phyloP scores from a whole-genome alignment of 2,888 invertebrate genomes.

The Steinernema carpocapsae region DNA sequence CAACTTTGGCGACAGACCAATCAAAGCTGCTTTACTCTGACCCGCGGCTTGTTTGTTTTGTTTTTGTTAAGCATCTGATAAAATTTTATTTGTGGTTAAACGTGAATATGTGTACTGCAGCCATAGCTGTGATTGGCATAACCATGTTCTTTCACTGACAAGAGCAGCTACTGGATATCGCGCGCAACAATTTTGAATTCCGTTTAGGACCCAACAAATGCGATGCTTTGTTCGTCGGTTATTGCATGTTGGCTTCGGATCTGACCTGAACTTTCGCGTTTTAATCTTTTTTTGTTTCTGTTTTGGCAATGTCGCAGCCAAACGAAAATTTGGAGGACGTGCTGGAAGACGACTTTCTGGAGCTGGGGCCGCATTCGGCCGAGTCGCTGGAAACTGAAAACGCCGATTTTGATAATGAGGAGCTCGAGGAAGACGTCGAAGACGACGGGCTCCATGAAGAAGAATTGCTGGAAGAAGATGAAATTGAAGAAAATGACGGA shows the following conservation, averaged over 20 bases:
- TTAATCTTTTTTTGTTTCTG: not conserved
- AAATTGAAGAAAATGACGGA: not conserved
- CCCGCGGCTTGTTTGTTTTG: no score
- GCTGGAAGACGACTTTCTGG: not conserved
- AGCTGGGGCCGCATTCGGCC: not conserved
- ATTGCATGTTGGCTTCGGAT: not conserved
- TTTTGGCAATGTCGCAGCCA: not conserved
- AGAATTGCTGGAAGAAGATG: not conserved
- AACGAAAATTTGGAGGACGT: not conserved
- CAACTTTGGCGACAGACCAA: not conserved
- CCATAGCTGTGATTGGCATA: no score
- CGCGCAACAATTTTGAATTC: slow-evolving; percentile 9
- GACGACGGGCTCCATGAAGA: not conserved
- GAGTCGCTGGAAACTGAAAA: not conserved
- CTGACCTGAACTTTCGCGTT: not conserved
- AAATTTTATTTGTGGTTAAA: no score
- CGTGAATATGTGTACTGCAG: no score
- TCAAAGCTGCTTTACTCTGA: no score
- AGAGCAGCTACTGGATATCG: not conserved
- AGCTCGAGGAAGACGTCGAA: not conserved
- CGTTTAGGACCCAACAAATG: not conserved
- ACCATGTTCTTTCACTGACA: not conserved
- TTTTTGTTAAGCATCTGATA: no score
- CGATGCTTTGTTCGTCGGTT: not conserved
- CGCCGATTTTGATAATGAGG: not conserved